These are phyloP conservation scores for Zapornia atra DNA, from an alignment of 2,113 vertebrate genomes.

Conservation along the genomic window DNA sequence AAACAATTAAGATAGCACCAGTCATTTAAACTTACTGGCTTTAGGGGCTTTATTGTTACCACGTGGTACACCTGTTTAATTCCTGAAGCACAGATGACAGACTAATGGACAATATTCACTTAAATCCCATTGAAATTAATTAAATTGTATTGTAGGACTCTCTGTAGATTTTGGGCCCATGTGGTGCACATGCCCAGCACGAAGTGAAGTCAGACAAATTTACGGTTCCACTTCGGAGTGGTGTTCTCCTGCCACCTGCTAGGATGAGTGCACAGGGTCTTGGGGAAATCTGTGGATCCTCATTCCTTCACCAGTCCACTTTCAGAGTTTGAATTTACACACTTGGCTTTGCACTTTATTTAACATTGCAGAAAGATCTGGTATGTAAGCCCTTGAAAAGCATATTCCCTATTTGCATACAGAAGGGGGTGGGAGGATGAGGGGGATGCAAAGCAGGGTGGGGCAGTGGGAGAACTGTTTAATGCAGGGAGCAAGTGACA, in stretches of 20 bases:
- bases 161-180: neutral
- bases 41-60: neutral
- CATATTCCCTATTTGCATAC: neutral
- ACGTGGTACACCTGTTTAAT: neutral
- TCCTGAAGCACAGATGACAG: neutral
- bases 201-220: neutral
- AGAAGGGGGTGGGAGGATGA: neutral
- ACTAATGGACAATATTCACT: neutral
- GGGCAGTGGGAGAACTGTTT: neutral
- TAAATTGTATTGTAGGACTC: neutral
- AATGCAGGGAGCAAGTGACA: neutral
- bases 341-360: neutral
- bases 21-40: neutral
- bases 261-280: neutral
- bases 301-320: neutral
- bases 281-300: neutral
- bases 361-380: neutral
- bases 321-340: neutral
- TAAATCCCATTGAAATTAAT: slow-evolving; percentile 41
- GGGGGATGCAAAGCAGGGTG: neutral
- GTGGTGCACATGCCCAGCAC: accelerated
- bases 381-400: neutral
- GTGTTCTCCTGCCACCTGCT: neutral
- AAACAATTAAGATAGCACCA: neutral
- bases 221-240: neutral